Base-by-base conservation (phyloP, 2,797 vertebrate species). In the Pyrocephalus nanus region DNA sequence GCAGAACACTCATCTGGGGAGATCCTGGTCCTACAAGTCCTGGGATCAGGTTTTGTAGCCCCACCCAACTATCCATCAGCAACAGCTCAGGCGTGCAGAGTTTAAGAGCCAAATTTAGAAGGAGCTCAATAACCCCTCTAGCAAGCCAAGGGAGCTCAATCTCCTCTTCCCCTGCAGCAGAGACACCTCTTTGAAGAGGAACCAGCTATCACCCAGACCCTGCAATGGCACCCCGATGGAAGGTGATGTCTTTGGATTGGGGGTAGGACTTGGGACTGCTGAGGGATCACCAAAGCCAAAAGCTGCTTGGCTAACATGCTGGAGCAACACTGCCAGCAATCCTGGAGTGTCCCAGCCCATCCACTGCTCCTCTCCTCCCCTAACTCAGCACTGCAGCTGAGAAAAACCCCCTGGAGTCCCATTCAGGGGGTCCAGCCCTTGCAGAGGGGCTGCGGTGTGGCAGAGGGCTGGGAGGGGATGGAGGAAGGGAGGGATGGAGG, bases 221-320 rank as follows among this genome's bases (percentile, higher is more conserved):
- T 36, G 3, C 21, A 36, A 2, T 0, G 0, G 27, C 26, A 81
- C 0, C 0, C 42, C 15, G 25, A 51, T 15, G 73, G 3, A 64
- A 11, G 36, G n/a, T 5, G 61, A 81, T 12, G 19, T 12, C 20
- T 36, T 4, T 0, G 1, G 40, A 9, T 32, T 43, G 53, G 15
- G 32, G 9, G 12, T 15, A 30, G 38, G 26, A 72, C 6, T 23
- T 1, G 3, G 54, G 38, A 22, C 64, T 57, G 50, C 4, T 65
- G 70, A 84, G 55, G 45, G 22, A 57, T 19, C 23, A 22, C 5
- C 2, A 30, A 71, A 17, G 64, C 19, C 50, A 62, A 60, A 60
- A 84, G 57, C 32, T 57, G 72, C 61, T 36, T 62, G 19, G 51
- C 51, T 12, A 53, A 18, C 29, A 53, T 53, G 29, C 53, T 67